Conservation (phyloP, 23 tunicate genomes). For the Phallusia fumigata region DNA sequence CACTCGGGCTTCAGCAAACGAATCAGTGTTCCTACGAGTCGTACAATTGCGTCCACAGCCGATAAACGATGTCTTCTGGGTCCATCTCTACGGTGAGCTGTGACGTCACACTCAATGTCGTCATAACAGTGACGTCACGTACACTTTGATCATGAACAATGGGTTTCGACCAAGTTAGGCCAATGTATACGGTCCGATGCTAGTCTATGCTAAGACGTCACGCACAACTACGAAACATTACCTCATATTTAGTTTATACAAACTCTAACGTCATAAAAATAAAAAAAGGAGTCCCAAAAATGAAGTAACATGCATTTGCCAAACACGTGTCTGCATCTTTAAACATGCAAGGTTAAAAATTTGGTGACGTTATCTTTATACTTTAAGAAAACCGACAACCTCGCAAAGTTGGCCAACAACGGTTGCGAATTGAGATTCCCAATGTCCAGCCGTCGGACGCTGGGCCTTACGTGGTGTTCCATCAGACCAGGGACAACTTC, state of each 20-base stretch:
- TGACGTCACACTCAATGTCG: not conserved
- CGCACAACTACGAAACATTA: too few species aligned
- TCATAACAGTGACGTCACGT: too few species aligned
- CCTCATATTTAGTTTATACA: too few species aligned
- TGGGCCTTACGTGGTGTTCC: constrained; percentile 64
- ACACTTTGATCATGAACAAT: too few species aligned
- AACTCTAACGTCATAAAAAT: too few species aligned
- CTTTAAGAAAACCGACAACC: constrained; percentile 37
- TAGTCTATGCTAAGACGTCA: too few species aligned
- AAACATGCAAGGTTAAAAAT: not conserved
- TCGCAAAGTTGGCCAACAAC: constrained; percentile 16
- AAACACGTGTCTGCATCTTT: too few species aligned
- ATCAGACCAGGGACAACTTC: constrained; percentile 29
- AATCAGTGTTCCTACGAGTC: constrained; percentile 26
- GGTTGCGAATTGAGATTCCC: constrained; percentile 12
- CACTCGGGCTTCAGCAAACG: constrained; percentile 37
- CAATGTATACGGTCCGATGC: too few species aligned
- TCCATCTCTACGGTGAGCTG: constrained; percentile 38
- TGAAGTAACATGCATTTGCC: too few species aligned
- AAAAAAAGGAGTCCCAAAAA: too few species aligned
- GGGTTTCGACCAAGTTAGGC: too few species aligned
- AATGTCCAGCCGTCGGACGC: not conserved
- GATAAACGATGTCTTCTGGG: constrained; percentile 59
- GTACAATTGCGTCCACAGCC: constrained; percentile 41
- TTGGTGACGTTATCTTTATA: not conserved